Conservation (phyloP, 1,140 invertebrate genomes). For the Drosophila oshimai region DNA sequence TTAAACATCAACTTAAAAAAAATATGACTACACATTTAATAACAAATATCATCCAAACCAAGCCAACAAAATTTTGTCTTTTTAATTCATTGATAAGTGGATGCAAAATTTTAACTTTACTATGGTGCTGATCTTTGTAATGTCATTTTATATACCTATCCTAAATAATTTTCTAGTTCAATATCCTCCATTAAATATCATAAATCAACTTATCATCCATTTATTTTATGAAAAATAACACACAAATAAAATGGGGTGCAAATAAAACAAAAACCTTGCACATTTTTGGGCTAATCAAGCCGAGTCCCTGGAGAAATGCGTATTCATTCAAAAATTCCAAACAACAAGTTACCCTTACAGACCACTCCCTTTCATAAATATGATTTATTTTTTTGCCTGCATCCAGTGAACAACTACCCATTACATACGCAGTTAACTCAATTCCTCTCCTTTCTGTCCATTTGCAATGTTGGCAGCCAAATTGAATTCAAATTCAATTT, state of each 20-base stretch:
- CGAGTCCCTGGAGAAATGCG: conserved; percentile 44
- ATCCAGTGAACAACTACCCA: conserved; percentile 53
- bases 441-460: conserved; percentile 42
- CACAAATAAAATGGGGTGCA: not conserved
- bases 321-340: conserved; percentile 22
- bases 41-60: too few species aligned
- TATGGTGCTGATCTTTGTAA: too few species aligned
- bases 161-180: too few species aligned
- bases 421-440: conserved; percentile 72
- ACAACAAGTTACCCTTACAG: conserved; percentile 7
- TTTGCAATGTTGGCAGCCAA: conserved; percentile 57
- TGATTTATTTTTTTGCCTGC: not conserved
- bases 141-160: too few species aligned
- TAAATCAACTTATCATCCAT: too few species aligned
- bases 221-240: not conserved
- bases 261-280: not conserved
- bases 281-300: conserved; percentile 30
- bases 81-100: too few species aligned
- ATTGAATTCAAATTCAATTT: conserved; percentile 82
- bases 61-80: too few species aligned
- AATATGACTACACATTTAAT: too few species aligned
- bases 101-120: too few species aligned
- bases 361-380: not conserved
- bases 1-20: too few species aligned
- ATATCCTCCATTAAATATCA: too few species aligned